Percentiles rank a stretch among this genome's conserved stretches.
These are phyloP conservation scores for Cyprinodon diabolis DNA, from an alignment of 2,797 vertebrate species.

Conservation along the genomic window DNA sequence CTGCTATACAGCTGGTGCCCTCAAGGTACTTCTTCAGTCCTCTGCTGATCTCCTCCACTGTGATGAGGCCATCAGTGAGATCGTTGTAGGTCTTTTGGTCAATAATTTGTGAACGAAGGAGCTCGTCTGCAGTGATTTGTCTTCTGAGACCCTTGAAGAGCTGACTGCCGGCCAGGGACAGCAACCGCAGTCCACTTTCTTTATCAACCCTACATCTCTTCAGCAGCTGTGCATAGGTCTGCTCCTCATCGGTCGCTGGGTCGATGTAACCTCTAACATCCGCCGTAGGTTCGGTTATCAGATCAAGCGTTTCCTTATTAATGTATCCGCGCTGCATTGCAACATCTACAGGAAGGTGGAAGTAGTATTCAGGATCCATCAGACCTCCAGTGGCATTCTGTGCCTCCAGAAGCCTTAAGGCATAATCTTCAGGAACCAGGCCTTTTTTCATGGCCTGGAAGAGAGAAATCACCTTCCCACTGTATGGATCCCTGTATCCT, in stretches of 20 bases:
- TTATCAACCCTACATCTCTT: conserved; percentile 87
- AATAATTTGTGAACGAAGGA: conserved; percentile 90
- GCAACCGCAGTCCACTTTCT: conserved; percentile 81
- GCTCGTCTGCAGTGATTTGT: conserved; percentile 92
- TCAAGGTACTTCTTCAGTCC: conserved; percentile 91
- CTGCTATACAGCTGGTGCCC: conserved; percentile 95
- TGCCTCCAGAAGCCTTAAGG: conserved; percentile 92
- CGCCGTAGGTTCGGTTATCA: conserved; percentile 82
- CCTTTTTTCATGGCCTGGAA: conserved; percentile 98
- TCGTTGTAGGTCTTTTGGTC: conserved; percentile 87
- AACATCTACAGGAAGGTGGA: conserved; percentile 90
- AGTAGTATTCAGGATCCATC: conserved; percentile 90
- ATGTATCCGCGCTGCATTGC: conserved; percentile 92
- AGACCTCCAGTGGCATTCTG: conserved; percentile 92
- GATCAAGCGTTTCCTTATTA: conserved; percentile 88
- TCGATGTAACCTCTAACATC: conserved; percentile 86
- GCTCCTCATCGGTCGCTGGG: conserved; percentile 89
- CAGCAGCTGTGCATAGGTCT: conserved; percentile 89
- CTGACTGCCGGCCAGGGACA: conserved; percentile 85
- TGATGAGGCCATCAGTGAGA: conserved; percentile 86
- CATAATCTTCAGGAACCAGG: conserved; percentile 89
- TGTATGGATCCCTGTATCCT: conserved; percentile 95
- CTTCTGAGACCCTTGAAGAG: conserved; percentile 94
- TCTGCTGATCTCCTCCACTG: conserved; percentile 91
- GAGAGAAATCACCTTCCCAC: conserved; percentile 91